These are phyloP conservation scores for Mormyrops attenuatus DNA, from an alignment of 2,797 vertebrate species.

Conservation along the genomic window DNA sequence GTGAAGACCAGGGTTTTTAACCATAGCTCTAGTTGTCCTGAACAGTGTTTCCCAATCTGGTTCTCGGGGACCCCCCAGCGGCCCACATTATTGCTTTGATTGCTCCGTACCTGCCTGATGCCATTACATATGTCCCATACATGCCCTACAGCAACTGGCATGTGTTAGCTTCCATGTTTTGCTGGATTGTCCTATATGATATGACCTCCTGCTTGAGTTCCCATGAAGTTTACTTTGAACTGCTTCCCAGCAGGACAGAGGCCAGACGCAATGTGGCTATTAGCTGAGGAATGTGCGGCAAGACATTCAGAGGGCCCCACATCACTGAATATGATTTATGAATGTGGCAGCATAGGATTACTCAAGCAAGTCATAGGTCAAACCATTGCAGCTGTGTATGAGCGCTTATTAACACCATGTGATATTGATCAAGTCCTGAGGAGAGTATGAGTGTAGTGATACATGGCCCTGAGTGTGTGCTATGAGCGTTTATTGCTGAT, in stretches of 20 bases:
- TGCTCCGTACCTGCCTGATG: constrained; percentile 3
- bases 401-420: constrained; percentile 13
- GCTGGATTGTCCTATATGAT: constrained; percentile 24
- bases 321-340: constrained; percentile 33
- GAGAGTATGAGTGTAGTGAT: constrained; percentile 18
- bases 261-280: neutral
- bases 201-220: constrained; percentile 36
- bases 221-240: constrained; percentile 34
- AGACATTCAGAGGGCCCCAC: constrained; percentile 4
- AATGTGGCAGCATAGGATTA: constrained; percentile 34
- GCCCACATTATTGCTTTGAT: neutral
- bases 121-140: constrained; percentile 15
- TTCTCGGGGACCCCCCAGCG: neutral
- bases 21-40: neutral
- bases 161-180: neutral
- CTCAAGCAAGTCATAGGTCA: constrained; percentile 28
- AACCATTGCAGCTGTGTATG: constrained; percentile 31
- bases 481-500: neutral
- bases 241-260: constrained; percentile 24
- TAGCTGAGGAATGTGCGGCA: constrained; percentile 26
- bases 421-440: constrained; percentile 11
- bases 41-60: neutral
- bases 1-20: neutral
- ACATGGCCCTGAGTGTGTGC: neutral
- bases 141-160: neutral